Evolutionary conservation across 2,113 vertebrate species (phyloP).

Genomic region (Sinocyclocheilus anshuiensis): DNA sequence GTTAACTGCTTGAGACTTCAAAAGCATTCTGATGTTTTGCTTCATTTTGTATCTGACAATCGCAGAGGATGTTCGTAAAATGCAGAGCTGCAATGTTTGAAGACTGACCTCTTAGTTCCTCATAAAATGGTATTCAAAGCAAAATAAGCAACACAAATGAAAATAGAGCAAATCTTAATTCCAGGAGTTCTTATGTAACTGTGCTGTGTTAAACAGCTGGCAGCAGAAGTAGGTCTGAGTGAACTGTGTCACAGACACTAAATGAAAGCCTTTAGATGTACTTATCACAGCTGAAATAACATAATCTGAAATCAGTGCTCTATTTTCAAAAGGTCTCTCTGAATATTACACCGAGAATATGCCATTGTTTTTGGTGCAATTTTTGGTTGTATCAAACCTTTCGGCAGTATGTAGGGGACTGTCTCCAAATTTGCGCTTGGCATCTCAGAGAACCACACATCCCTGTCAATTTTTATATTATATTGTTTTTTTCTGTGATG

Average conservation of each 20-base stretch:
- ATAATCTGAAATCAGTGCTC: no score
- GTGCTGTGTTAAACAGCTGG: neutral
- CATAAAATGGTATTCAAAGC: neutral
- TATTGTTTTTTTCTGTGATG: no score
- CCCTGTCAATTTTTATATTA: no score
- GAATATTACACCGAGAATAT: neutral
- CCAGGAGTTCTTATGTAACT: neutral
- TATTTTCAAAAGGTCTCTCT: neutral
- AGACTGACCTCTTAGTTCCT: neutral
- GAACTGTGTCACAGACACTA: neutral
- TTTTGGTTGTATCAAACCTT: no score
- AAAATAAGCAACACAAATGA: conserved; percentile 1
- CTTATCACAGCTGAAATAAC: neutral
- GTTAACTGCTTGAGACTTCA: neutral
- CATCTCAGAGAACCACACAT: neutral
- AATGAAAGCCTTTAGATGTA: neutral
- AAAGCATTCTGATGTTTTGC: neutral
- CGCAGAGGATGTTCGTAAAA: neutral
- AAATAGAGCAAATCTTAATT: neutral
- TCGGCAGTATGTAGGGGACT: neutral
- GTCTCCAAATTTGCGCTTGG: neutral
- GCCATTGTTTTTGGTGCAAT: no score
- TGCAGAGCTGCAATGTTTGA: neutral
- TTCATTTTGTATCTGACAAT: neutral
- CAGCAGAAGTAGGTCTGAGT: neutral